Evolutionary conservation across 2,113 vertebrate species (phyloP), one percentile per base, ranked within the genome.

Genomic region (Epinephelus fuscoguttatus): DNA sequence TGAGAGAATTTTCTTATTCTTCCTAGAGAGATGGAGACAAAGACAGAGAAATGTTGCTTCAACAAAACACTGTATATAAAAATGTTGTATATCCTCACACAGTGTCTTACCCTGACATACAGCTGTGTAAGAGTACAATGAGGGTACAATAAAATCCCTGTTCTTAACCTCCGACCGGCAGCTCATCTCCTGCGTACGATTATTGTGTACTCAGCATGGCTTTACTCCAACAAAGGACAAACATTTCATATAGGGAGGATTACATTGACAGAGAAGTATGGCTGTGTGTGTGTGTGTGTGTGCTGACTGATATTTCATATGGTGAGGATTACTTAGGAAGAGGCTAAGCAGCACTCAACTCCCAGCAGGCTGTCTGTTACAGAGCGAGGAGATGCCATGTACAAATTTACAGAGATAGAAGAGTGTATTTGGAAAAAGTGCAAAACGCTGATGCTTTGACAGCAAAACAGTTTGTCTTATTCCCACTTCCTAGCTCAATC

Each of bases 211-310:
- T 77, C 81, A 76, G 63, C 30, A 18, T 64, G 74, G 69, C 37
- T 75, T 84, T 56, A 14, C 33, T 84, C 72, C 62, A 87, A 84
- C 68, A 75, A 62, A 84, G 56, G 64, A 80, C 88, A 93, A 88
- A 93, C 85, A 90, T 89, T 92, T 94, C 83, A 92, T 93, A 91
- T 90, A 81, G 47, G 27, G 67, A 80, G 89, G 91, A 93, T 93
- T 94, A 92, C 23, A 66, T n/a, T 81, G 66, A 89, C 62, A 42
- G 76, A 59, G 74, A 66, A 6, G 18, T 70, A 68, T 60, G 30
- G 18, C 7, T 64, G 19, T 64, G 37, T 23, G 64, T 70, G 75
- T 42, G 12, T 27, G 30, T 23, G 11, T 18, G 57, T 0, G 42
- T 3, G 23, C 23, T 57, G 62, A 80, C 80, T 67, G 67, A 91